These are phyloP conservation scores for Tribolium freemani DNA, from an alignment of 2,888 invertebrate species.

Conservation along the genomic window DNA sequence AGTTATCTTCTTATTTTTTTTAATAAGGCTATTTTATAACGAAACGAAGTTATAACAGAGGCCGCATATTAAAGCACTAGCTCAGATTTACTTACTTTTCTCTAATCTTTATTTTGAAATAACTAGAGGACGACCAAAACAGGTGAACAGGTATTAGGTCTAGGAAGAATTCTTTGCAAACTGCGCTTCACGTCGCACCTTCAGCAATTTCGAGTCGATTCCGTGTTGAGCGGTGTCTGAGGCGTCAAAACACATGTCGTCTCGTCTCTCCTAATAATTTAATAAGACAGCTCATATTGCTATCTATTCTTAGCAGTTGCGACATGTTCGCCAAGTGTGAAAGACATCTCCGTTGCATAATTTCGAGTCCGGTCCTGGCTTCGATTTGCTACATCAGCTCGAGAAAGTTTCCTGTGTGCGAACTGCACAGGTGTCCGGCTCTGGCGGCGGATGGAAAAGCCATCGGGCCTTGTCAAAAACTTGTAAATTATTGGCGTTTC, in stretches of 20 bases:
- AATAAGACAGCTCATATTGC: background rate
- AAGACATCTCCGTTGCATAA: no score
- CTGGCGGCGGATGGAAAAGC: slow-evolving; percentile 68
- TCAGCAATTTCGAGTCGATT: no score
- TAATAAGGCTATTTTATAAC: no score
- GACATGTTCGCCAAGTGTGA: background rate
- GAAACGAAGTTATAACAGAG: no score
- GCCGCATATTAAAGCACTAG: no score
- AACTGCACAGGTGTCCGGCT: slow-evolving; percentile 62
- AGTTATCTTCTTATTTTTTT: no score
- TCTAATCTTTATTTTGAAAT: no score
- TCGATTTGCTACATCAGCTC: background rate
- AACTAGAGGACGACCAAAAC: no score
- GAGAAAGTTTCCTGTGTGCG: slow-evolving; percentile 35
- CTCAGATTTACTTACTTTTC: no score
- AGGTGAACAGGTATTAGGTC: no score
- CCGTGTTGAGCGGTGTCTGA: background rate
- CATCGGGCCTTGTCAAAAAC: slow-evolving; percentile 78
- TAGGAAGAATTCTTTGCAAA: no score
- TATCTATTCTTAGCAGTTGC: background rate
- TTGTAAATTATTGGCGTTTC: slow-evolving; percentile 77
- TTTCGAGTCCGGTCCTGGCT: background rate
- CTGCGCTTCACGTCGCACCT: no score
- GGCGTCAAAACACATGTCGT: background rate
- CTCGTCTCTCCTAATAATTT: slow-evolving; percentile 3